These are phyloP conservation scores for Peromyscus melanophrys DNA, from an alignment of 2,797 vertebrate species.

Conservation along the genomic window DNA sequence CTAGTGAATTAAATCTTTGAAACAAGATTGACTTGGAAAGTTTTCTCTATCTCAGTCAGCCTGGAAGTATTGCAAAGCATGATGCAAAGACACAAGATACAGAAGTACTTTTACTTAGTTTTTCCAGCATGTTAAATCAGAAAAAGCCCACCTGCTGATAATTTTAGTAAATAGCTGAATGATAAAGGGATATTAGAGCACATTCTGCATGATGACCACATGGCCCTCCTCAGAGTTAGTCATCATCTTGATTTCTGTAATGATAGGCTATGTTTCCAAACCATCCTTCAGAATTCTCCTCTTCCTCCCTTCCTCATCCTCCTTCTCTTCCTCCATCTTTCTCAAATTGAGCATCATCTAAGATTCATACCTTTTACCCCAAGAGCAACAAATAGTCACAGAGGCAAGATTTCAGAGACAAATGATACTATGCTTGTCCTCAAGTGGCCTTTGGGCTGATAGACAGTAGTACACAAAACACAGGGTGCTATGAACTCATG, in stretches of 20 bases:
- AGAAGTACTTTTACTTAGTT: background rate
- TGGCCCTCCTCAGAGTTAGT: background rate
- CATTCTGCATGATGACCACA: background rate
- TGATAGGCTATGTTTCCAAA: background rate
- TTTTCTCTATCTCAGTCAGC: background rate
- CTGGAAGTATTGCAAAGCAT: background rate
- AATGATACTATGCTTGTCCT: background rate
- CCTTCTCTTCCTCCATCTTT: background rate
- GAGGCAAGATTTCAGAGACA: background rate
- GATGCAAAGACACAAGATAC: slow-evolving; percentile 4
- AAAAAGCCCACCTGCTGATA: background rate
- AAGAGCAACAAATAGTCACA: background rate
- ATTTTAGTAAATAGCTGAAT: background rate
- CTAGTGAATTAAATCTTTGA: background rate
- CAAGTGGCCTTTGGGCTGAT: background rate
- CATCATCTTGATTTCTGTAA: background rate
- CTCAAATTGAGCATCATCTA: background rate
- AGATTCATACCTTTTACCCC: background rate
- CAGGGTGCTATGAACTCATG: background rate
- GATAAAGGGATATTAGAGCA: background rate
- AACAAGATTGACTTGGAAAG: background rate
- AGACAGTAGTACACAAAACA: background rate
- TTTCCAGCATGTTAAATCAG: background rate
- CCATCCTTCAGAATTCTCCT: background rate
- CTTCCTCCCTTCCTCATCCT: background rate